Evolutionary conservation across 2,888 invertebrate genomes (phyloP), one percentile per base, ranked within the genome.

Genomic region (Ophioninae sp.): DNA sequence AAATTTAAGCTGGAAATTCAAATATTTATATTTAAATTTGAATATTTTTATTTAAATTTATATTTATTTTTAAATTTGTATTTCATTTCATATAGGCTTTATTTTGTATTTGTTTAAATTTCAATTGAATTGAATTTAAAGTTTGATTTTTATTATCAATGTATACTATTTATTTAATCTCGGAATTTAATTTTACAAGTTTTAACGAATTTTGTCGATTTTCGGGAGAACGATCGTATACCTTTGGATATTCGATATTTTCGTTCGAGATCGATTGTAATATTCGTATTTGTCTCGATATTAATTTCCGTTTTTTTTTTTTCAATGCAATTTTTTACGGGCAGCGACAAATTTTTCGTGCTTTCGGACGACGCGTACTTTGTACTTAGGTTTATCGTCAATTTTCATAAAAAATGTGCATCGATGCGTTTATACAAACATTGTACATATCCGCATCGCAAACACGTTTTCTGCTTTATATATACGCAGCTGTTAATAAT

Each of bases 401-500:
- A 68, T 6, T 30, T 8, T 10, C 44, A 23, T 23, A 17, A 51
- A 51, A 41, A 13, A 67, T 37, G 22, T 22, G 17, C 44, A 44
- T 39, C 13, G 44, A 68, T 22, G 44, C 22, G n/a, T 17, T 22
- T 17, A 22, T 22, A 44, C 22, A 44, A 22, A 67, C 44, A 44
- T 44, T 22, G 13, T n/a, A 22, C 41, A 20, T 22, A 44, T 6
- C 41, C 22, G n/a, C 41, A 44, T n/a, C 10, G 2, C 8, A 20
- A 17, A 20, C 10, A 13, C 56, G 20, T 1, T 22, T 68, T 44
- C 59, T 61, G 51, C 51, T 13, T 6, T 13, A 13, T 51, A 61
- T 72, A 61, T 39, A 61, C 39, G 22, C 72, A 72, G 72, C 22
- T 72, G 23, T 39, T 22, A 10, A 39, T 39, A 72, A 72, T 61